Conservation (phyloP, 1,140 invertebrate species). For the Augochlora pura region DNA sequence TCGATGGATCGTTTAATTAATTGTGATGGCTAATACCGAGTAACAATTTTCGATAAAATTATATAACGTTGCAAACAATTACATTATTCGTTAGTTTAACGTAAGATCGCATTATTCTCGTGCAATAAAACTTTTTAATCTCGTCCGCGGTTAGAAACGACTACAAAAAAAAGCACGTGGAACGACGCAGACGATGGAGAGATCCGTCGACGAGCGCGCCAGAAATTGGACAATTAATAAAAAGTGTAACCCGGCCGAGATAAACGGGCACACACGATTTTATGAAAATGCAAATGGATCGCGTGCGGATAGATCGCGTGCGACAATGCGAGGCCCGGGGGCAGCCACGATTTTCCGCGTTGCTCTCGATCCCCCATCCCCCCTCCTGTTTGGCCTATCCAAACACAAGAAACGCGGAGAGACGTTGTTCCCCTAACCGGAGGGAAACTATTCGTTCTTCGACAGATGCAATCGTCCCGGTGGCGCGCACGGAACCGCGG, state of each 20-base stretch:
- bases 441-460: background rate
- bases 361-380: background rate
- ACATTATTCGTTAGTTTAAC: too few relatives aligned
- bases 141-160: too few relatives aligned
- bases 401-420: background rate
- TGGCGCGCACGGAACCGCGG: background rate
- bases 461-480: background rate
- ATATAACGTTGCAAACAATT: too few relatives aligned
- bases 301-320: background rate
- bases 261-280: background rate
- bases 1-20: too few relatives aligned
- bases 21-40: too few relatives aligned
- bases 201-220: background rate
- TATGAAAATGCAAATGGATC: slow-evolving; percentile 12
- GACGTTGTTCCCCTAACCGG: background rate
- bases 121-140: too few relatives aligned
- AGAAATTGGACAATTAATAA: background rate
- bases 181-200: background rate
- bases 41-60: too few relatives aligned
- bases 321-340: background rate
- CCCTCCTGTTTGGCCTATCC: too few relatives aligned
- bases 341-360: background rate
- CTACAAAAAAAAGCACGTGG: too few relatives aligned
- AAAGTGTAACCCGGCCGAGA: background rate
- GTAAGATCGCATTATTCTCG: too few relatives aligned